These are phyloP conservation scores for Heliconius erato DNA, from an alignment of 2,888 invertebrate species.

Conservation along the genomic window DNA sequence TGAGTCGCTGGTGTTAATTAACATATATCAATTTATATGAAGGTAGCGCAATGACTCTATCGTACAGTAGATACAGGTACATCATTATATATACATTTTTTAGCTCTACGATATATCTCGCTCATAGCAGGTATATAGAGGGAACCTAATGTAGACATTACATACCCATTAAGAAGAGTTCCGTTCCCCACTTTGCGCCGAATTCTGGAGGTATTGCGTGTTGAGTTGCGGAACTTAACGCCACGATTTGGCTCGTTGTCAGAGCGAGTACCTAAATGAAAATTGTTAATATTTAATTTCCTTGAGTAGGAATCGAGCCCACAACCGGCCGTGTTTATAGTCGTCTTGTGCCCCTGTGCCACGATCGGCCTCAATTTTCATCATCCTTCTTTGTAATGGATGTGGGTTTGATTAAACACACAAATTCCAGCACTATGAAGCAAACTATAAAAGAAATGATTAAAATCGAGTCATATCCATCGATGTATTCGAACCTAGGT, in stretches of 20 bases:
- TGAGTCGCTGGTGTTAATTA: slow-evolving; percentile 9
- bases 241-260: not conserved
- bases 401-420: no score
- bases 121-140: not conserved
- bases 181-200: no score
- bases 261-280: not conserved
- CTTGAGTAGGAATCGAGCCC: not conserved
- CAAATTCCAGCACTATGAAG: no score
- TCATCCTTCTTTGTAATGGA: no score
- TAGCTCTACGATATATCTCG: no score
- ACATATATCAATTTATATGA: not conserved
- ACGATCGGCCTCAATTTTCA: not conserved
- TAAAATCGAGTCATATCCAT: no score
- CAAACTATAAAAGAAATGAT: no score
- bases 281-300: not conserved
- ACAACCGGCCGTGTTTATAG: no score
- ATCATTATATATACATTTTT: no score
- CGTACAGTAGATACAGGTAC: no score
- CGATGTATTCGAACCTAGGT: no score
- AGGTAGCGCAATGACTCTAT: no score
- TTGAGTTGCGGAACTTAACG: not conserved
- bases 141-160: not conserved
- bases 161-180: not conserved
- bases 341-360: not conserved
- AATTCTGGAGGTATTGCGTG: not conserved